Conservation (phyloP, 2,113 vertebrate species). For the Gasterosteus nipponicus region DNA sequence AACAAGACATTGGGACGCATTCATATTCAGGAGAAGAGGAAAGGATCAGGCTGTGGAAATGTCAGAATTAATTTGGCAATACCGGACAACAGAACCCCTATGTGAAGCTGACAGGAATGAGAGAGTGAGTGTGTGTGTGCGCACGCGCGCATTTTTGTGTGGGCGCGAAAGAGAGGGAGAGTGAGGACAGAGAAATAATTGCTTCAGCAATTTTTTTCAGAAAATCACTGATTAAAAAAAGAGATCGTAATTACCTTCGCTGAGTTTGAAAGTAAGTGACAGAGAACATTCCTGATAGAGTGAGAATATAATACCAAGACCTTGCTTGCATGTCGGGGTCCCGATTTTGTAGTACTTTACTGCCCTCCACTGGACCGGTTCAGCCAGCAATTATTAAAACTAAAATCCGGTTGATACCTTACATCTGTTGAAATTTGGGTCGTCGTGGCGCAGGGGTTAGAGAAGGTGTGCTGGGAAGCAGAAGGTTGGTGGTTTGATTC, state of each 20-base stretch:
- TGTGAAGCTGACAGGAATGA: constrained; percentile 11
- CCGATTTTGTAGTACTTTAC: background rate
- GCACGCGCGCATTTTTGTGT: background rate
- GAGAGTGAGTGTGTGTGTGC: background rate
- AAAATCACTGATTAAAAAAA: constrained; percentile 46
- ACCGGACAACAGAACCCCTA: constrained; percentile 27
- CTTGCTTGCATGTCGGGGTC: background rate
- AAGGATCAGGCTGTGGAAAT: constrained; percentile 53
- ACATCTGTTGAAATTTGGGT: too few relatives aligned
- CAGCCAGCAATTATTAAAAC: too few relatives aligned
- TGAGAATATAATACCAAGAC: background rate
- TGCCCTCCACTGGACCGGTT: constrained; percentile 39
- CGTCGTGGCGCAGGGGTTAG: too few relatives aligned
- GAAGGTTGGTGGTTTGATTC: too few relatives aligned
- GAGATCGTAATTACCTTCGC: constrained; percentile 45
- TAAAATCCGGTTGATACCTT: background rate
- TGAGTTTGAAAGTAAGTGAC: constrained; percentile 26
- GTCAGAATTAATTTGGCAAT: constrained; percentile 58
- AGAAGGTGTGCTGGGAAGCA: too few relatives aligned
- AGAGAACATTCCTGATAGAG: background rate
- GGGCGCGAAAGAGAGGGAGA: background rate
- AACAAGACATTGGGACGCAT: constrained; percentile 31
- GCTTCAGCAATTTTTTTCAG: constrained; percentile 33
- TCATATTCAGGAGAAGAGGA: constrained; percentile 50
- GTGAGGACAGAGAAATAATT: constrained; percentile 25